phyloP scores from a whole-genome alignment of 2,113 vertebrate genomes.

The Myrmecobius fasciatus region DNA sequence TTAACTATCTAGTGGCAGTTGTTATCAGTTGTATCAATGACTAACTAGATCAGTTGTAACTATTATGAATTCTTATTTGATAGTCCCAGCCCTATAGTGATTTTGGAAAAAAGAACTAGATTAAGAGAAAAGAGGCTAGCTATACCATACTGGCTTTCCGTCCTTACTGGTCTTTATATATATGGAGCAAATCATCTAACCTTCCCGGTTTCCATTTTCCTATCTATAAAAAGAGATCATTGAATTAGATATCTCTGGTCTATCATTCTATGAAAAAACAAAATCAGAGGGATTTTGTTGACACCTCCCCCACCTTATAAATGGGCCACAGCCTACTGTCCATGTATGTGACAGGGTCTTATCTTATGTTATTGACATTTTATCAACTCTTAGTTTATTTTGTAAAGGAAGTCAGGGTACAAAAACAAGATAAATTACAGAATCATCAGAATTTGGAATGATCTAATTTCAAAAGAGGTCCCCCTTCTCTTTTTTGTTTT shows the following conservation, averaged over 20 bases:
- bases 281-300: not conserved
- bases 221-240: not conserved
- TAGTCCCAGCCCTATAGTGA: not conserved
- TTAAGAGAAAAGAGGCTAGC: not conserved
- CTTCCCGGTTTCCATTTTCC: not conserved
- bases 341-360: not conserved
- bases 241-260: not conserved
- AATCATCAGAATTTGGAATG: not conserved
- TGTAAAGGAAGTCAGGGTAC: not conserved
- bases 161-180: not conserved
- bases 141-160: not conserved
- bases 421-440: not conserved
- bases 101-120: not conserved
- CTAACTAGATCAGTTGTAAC: not conserved
- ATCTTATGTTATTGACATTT: not conserved
- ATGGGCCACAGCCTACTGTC: not conserved
- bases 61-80: not conserved
- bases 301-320: not conserved
- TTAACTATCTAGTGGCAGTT: not conserved
- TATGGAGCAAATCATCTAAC: not conserved
- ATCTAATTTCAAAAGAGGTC: not conserved
- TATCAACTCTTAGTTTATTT: not conserved
- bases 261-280: not conserved
- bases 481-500: not conserved
- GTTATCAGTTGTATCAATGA: not conserved